Evolutionary conservation across 2,113 vertebrate genomes (phyloP), one percentile per base, ranked within the genome.

Genomic region (Egretta garzetta): DNA sequence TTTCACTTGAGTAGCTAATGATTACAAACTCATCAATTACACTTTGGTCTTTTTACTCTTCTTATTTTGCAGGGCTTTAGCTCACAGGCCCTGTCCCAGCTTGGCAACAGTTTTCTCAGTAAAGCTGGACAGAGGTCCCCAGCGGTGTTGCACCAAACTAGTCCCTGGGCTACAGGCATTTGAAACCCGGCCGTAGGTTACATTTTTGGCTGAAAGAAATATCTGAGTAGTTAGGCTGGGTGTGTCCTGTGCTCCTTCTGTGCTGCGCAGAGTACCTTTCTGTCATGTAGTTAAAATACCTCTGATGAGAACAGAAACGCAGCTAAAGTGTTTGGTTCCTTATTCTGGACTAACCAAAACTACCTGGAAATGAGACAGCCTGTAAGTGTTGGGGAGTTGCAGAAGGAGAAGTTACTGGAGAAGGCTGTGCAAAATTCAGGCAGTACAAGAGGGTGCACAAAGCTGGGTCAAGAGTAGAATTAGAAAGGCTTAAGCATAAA

Each of bases 401-500:
- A 49, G 32, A 9, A 35, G 14, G 33, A 43, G 41, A 43, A 43
- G 15, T 49, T 85, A 4, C 14, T 58, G 27, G 77, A 63, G 81
- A 52, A 66, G 53, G 39, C 43, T 52, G 10, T 35, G 20, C 5
- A 4, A 33, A n/a, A 45, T 33, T 23, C 41, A 56, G 49, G 58
- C 33, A 43, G n/a, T 2, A 0, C 37, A 37, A 33, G 17, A 81
- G 60, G 18, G 33, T n/a, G 28, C n/a, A 47, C 20, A 70, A 88
- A 80, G 56, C 76, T 80, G 82, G 30, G 19, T 88, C 2, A 12
- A 39, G 71, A 76, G 58, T 71, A 41, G 62, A 88, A 83, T 86
- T 92, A 83, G 22, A 70, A 90, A 92, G 63, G 47, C 45, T 83
- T 86, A 77, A 84, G 35, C 73, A 50, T 80, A 83, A 93, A 74